A percentile compares a stretch with the other conserved stretches of the same genome.
Conservation (phyloP, 2,888 invertebrate species). For the Prostheceraeus crozeri region DNA sequence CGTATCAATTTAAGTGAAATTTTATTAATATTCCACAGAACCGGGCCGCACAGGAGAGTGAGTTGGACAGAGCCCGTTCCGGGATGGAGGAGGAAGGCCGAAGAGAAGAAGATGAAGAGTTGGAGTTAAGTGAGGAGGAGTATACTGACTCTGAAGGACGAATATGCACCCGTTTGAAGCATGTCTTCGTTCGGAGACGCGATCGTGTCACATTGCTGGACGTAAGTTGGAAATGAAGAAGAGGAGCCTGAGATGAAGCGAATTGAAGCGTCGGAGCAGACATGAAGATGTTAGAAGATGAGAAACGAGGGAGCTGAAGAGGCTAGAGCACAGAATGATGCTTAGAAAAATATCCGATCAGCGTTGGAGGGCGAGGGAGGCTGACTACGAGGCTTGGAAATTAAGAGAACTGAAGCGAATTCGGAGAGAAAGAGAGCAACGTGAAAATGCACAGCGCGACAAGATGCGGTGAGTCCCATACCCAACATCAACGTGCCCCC, state of each 20-base stretch:
- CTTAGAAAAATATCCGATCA: slow-evolving; percentile 49
- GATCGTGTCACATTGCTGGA: slow-evolving; percentile 29
- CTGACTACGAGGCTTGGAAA: slow-evolving; percentile 94
- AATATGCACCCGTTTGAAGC: slow-evolving; percentile 80
- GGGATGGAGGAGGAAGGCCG: slow-evolving; percentile 58
- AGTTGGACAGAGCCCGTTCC: slow-evolving; percentile 2
- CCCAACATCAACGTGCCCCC: too few species aligned
- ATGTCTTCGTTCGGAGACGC: slow-evolving; percentile 79
- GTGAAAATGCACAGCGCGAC: slow-evolving; percentile 66
- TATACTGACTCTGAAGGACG: slow-evolving; percentile 58
- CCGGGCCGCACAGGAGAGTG: slow-evolving; percentile 4
- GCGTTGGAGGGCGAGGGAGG: slow-evolving; percentile 73
- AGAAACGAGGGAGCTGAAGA: slow-evolving; percentile 72
- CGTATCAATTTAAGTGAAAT: too few species aligned
- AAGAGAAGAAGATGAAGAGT: slow-evolving; percentile 58
- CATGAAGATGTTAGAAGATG: slow-evolving; percentile 72
- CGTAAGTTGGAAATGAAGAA: slow-evolving; percentile 17
- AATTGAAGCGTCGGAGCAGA: slow-evolving; percentile 15
- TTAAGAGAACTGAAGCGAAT: slow-evolving; percentile 86
- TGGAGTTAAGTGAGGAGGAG: slow-evolving; percentile 67
- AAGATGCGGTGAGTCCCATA: slow-evolving; percentile 32
- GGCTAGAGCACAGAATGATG: slow-evolving; percentile 61
- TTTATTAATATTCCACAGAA: too few species aligned
- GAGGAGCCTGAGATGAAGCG: slow-evolving; percentile 26
- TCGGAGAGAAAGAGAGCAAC: slow-evolving; percentile 88